Conservation (phyloP, 2,888 invertebrate genomes). For the Acronicta leporina region DNA sequence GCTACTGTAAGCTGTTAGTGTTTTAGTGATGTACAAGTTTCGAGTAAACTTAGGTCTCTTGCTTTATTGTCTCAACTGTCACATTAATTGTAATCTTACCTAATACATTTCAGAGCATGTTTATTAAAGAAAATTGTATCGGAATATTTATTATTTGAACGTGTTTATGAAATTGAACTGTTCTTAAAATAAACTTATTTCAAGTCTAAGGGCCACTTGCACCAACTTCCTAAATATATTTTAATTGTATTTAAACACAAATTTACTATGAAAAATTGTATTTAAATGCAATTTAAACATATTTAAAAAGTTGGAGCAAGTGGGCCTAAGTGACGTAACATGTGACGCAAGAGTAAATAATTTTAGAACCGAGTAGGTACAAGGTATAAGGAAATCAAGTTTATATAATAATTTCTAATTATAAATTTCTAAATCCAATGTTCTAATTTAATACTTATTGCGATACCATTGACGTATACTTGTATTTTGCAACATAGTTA, state of each 20-base stretch:
- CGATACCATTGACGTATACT: slow-evolving; percentile 36
- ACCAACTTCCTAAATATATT: no score
- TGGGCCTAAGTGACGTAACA: no score
- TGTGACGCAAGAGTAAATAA: neutral
- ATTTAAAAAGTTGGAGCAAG: no score
- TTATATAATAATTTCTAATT: no score
- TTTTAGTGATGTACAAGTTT: slow-evolving; percentile 13
- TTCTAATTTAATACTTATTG: slow-evolving; percentile 37
- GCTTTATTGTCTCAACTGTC: no score
- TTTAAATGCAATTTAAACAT: no score
- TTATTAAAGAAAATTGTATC: no score
- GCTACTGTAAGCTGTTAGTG: slow-evolving; percentile 34
- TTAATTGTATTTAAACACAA: no score
- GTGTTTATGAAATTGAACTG: neutral
- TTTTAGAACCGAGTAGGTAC: neutral
- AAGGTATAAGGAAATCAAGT: neutral
- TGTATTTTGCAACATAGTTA: slow-evolving; percentile 45
- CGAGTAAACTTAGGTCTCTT: neutral
- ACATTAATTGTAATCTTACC: no score
- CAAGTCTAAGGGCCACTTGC: no score
- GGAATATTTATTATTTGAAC: neutral
- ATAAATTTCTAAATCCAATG: slow-evolving; percentile 2
- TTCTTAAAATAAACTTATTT: neutral
- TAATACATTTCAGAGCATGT: no score
- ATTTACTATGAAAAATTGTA: no score